Base-by-base conservation (phyloP, 2,888 invertebrate genomes). In the Brachynemurus nebulosus region DNA sequence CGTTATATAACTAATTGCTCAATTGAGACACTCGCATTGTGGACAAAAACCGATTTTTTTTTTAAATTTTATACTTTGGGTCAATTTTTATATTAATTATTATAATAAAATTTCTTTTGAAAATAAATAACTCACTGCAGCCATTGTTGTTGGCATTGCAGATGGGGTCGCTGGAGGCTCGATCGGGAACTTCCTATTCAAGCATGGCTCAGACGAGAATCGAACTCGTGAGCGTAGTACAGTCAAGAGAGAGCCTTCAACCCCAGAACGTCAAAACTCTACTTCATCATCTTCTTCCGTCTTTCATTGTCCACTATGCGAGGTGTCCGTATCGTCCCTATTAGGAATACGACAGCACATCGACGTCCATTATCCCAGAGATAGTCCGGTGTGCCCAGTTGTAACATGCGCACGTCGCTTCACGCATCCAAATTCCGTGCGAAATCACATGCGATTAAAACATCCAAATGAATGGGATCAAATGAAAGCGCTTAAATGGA, bases 361-460 rank as follows among this genome's bases (percentile, higher is more conserved):
- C 56, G 85, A 80, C 60, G 74, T 80, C 53, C 86, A 86, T 68
- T 86, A 86, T 70, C 86, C 86, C 49, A 76, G 85, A 57, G 86
- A 86, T 68, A 83, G 83, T 61, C 82, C 82, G 51, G 74, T 77
- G 51, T 88, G 86, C 66, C 86, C 86, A 33, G 86, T 86, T 44
- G 67, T 75, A 46, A 69, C 76, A 51, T 86, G 86, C 65, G 78
- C 79, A 44, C 74, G 82, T 50, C 71, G 72, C 53, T 86, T 86
- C 65, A 76, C 82, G 49, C 86, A 86, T 66, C 86, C 86, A 49
- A 86, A 86, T 68, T 86, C 86, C 46, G 86, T 86, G 53, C 74
- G 86, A 56, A 86, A 86, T 69, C 86, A 86, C 66, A 86, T 86
- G 86, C 71, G 86, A 55, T 74, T 81, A 58, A 86, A 86, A 64